Percentiles rank a stretch among this genome's conserved stretches.
Conservation (phyloP, 2,113 vertebrate genomes). For the Perca flavescens region DNA sequence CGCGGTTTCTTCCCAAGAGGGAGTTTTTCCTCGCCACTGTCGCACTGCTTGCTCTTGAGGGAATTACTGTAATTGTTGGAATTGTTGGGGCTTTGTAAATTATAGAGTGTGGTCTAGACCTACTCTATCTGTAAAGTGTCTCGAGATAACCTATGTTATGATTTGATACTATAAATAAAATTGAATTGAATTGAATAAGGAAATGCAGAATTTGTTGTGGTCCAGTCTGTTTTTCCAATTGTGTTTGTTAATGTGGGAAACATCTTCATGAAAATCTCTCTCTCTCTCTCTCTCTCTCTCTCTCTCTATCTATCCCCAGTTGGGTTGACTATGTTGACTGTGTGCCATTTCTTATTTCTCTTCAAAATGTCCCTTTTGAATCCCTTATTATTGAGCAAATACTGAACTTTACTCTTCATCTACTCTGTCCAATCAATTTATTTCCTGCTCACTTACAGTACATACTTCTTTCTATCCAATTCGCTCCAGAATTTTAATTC, state of each 20-base stretch:
- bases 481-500: not conserved
- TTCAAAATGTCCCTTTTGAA: not conserved
- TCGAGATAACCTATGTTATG: too few species aligned
- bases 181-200: too few species aligned
- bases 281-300: too few species aligned
- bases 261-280: slow-evolving; percentile 4
- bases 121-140: too few species aligned
- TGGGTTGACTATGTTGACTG: not conserved
- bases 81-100: too few species aligned
- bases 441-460: not conserved
- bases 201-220: slow-evolving; percentile 4
- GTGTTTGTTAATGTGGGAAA: slow-evolving; percentile 45
- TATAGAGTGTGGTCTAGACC: too few species aligned
- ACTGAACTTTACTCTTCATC: not conserved
- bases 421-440: not conserved
- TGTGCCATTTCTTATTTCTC: not conserved
- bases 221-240: slow-evolving; percentile 34
- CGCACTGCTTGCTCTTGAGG: too few species aligned
- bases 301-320: not conserved
- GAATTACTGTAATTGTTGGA: too few species aligned
- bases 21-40: too few species aligned
- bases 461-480: not conserved
- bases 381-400: not conserved
- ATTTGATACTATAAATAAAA: too few species aligned
- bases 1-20: too few species aligned